Base-by-base conservation (phyloP, 2,888 invertebrate species). In the Gisinianus flammeolus region DNA sequence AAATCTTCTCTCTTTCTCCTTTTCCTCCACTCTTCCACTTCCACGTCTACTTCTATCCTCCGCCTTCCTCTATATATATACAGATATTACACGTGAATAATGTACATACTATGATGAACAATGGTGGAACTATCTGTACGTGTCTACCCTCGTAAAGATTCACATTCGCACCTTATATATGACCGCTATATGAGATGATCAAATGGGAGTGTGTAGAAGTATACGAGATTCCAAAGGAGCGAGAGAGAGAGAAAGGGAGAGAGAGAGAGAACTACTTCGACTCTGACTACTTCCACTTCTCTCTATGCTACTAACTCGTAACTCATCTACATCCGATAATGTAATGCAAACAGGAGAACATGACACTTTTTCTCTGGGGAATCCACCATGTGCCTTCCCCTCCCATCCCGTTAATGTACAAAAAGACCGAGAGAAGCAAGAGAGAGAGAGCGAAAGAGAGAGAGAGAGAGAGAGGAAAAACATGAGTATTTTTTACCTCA, bases 341-440 rank as follows among this genome's bases (percentile, higher is more conserved):
- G 30, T 33, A 74, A 74, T 74, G 62, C 56, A 66, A 71, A 72
- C 62, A 24, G n/a, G n/a, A n/a, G 52, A 72, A 71, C 72, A 72
- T 77, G 77, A 77, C 77, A 71, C 28, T 28, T 77, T 62, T 77
- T 77, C 77, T 77, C 77, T n/a, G 19, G 77, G 71, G 77, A 77
- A 77, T 77, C 22, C 30, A 3, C 71, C 77, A 77, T 52, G 30
- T 71, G 71, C 70, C 54, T 10, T n/a, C n/a, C n/a, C n/a, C n/a
- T n/a, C n/a, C n/a, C n/a, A n/a, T n/a, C n/a, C n/a, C n/a, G n/a
- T n/a, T n/a, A n/a, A 67, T 26, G 31, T 16, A 28, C 16, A 31
- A 67, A 67, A 8, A 62, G 62, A n/a, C 1, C 22, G 22, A 26
- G 62, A 62, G 22, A 22, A 62, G 62, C 1, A 62, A 26, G 22